These are phyloP conservation scores for Tiphia femorata DNA, from an alignment of 2,888 invertebrate species.

Conservation along the genomic window DNA sequence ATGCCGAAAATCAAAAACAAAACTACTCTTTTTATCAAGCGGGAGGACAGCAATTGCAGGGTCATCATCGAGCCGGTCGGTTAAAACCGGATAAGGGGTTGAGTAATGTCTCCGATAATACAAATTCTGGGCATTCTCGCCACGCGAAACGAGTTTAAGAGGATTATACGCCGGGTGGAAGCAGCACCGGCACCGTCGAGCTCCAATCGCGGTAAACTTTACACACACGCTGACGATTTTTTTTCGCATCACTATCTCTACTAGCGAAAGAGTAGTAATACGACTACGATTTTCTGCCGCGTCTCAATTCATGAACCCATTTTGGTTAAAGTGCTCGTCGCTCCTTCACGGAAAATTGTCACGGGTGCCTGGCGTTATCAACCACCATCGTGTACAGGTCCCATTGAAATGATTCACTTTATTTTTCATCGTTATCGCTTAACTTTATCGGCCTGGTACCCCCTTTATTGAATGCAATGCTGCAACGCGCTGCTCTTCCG, in stretches of 20 bases:
- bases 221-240: conserved; percentile 17
- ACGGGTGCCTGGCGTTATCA: not conserved
- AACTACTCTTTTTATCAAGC: too few relatives aligned
- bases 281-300: conserved; percentile 10
- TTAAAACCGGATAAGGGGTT: conserved; percentile 17
- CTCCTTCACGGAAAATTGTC: conserved; percentile 2
- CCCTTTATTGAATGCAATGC: too few relatives aligned
- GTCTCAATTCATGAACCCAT: conserved; percentile 12
- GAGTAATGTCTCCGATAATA: conserved; percentile 39
- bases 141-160: conserved; percentile 39
- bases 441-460: too few relatives aligned
- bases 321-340: conserved; percentile 10
- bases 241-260: conserved; percentile 17
- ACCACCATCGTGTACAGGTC: too few relatives aligned
- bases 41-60: too few relatives aligned
- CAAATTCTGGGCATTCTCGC: conserved; percentile 35
- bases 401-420: too few relatives aligned
- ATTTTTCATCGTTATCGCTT: too few relatives aligned
- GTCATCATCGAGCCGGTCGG: conserved; percentile 8
- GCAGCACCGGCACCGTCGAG: conserved; percentile 13
- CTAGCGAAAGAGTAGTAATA: conserved; percentile 15
- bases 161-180: conserved; percentile 37
- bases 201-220: conserved; percentile 21
- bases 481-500: too few relatives aligned
- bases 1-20: not conserved